Base-by-base conservation (phyloP, 2,888 invertebrate species). In the Yponomeuta sedellus region DNA sequence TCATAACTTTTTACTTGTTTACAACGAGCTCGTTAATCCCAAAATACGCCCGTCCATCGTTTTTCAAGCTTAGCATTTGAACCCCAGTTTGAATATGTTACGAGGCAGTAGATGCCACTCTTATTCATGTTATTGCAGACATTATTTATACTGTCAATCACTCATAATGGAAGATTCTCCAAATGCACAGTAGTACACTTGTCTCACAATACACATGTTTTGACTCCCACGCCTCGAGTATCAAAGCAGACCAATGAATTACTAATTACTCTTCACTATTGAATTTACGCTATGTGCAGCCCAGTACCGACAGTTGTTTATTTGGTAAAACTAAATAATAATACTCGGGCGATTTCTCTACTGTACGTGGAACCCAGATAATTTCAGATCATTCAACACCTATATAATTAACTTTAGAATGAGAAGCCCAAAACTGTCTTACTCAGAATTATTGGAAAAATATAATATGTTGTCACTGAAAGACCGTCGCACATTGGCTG, bases 131-230 rank as follows among this genome's bases (percentile, higher is more conserved):
- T 52, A 52, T 52, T 12, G 4, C 56, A 64, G 57, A 28, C 56
- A 64, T 64, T 64, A 64, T 64, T 64, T 64, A 64, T 56, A 56
- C 28, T 64, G 64, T 64, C 64, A 64, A 57, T 64, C 64, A 64
- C 44, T 34, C 20, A 16, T 52, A 16, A 4, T 52, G 12, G 40
- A 22, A 20, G 63, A 63, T 63, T 20, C 22, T 59, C 12, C 20
- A 44, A 19, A 22, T 22, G 44, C 22, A 63, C 63, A 63, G 63
- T 44, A 63, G 63, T 20, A 52, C 63, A 40, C 5, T 44, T 19
- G 20, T 20, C 19, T 10, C 44, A 63, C 63, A 63, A 40, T 63
- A 44, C 44, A 39, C 62, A 10, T 39, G 19, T 63, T n/a, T 62
- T 63, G 44, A 63, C 63, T 40, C 63, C 63, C 20, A 63, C 63